These are phyloP conservation scores for Drosophila watanabei DNA, from an alignment of 1,140 invertebrate species.

Conservation along the genomic window DNA sequence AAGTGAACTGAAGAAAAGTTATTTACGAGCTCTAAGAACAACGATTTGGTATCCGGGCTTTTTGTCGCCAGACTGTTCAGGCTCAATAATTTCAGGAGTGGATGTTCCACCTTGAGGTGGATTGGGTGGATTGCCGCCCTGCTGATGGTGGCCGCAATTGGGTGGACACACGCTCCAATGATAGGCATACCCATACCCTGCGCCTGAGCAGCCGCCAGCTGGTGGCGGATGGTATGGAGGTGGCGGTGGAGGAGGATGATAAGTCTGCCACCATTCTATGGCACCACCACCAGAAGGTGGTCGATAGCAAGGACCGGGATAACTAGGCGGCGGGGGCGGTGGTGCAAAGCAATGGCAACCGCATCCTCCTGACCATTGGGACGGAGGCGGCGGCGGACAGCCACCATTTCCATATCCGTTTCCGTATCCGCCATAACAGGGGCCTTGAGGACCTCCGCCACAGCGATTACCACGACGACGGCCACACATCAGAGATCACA, in stretches of 20 bases:
- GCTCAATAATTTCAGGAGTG: neutral
- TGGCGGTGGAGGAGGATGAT: neutral
- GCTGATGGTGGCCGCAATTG: neutral
- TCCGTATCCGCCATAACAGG: neutral
- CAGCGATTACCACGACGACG: neutral
- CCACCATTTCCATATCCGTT: neutral
- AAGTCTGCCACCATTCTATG: neutral
- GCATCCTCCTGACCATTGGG: neutral
- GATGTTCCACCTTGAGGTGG: slow-evolving; percentile 1
- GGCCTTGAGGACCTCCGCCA: neutral
- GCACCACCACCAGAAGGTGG: neutral
- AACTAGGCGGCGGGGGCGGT: no score
- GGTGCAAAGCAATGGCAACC: neutral
- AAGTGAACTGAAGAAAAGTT: neutral
- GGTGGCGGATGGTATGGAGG: neutral
- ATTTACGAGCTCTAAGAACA: neutral
- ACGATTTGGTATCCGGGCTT: neutral
- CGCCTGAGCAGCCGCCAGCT: neutral
- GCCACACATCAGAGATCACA: slow-evolving; percentile 1
- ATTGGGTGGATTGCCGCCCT: neutral
- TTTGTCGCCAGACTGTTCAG: neutral
- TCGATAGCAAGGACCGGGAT: neutral
- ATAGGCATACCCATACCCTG: neutral
- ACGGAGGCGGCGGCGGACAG: neutral
- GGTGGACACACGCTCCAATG: slow-evolving; percentile 7